Conservation (phyloP, 2,888 invertebrate species). For the Andrena dorsata region DNA sequence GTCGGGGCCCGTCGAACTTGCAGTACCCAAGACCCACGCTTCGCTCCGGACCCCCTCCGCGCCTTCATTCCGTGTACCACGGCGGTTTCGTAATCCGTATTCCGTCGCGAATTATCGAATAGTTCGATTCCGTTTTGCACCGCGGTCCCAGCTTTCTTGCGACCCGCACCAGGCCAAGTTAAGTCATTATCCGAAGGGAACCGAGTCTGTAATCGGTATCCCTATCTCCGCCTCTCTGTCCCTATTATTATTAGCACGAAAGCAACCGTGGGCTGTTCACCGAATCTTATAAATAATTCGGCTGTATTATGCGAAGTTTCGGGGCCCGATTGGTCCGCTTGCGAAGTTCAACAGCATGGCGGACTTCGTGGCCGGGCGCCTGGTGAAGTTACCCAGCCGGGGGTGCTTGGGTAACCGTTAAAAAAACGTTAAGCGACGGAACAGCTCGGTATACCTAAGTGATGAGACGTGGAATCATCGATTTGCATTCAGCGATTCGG, state of each 20-base stretch:
- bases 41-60: conserved; percentile 13
- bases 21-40: conserved; percentile 50
- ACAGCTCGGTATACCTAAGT: conserved; percentile 16
- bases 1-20: conserved; percentile 70
- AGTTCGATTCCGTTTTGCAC: conserved; percentile 10
- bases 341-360: not conserved
- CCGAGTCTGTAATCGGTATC: not conserved
- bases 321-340: not conserved
- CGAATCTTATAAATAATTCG: conserved; percentile 16
- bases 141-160: not conserved
- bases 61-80: conserved; percentile 13
- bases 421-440: conserved; percentile 8
- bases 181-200: conserved; percentile 20
- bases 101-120: conserved; percentile 38
- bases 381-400: not conserved
- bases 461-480: conserved; percentile 1
- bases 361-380: conserved; percentile 1
- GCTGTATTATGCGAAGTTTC: not conserved
- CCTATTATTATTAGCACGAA: conserved; percentile 33
- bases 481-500: conserved; percentile 41
- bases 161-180: not conserved
- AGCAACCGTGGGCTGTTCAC: not conserved
- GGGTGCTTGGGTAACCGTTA: not conserved
- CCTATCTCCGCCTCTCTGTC: not conserved
- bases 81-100: conserved; percentile 51